Percentiles rank a stretch among this genome's conserved stretches.
These are phyloP conservation scores for Nerophis ophidion DNA, from an alignment of 2,113 vertebrate genomes.

Conservation along the genomic window DNA sequence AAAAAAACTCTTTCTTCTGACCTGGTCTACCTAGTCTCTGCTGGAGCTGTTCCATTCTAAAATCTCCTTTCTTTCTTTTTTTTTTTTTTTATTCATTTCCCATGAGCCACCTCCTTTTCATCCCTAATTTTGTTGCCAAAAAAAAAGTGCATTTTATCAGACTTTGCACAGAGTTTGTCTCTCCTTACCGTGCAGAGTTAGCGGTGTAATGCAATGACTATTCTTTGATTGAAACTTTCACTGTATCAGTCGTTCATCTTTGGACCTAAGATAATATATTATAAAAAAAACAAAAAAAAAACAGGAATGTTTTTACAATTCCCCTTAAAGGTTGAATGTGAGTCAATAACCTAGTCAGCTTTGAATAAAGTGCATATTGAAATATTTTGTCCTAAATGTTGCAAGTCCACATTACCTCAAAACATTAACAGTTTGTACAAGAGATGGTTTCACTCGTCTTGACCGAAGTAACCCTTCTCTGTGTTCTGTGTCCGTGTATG, in stretches of 20 bases:
- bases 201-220: not conserved
- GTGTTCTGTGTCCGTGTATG: conserved; percentile 56
- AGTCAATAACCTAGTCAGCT: conserved; percentile 38
- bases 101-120: not conserved
- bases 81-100: conserved; percentile 1
- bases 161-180: conserved; percentile 8
- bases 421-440: conserved; percentile 44
- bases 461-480: conserved; percentile 46
- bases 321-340: conserved; percentile 2
- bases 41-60: conserved; percentile 12
- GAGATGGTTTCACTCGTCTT: conserved; percentile 51
- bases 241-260: conserved; percentile 12
- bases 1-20: conserved; percentile 14
- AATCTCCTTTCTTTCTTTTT: not conserved
- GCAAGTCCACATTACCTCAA: conserved; percentile 48
- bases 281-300: not conserved
- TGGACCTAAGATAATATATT: conserved; percentile 19
- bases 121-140: conserved; percentile 15
- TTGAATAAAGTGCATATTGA: conserved; percentile 24
- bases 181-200: not conserved
- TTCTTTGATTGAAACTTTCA: conserved; percentile 9
- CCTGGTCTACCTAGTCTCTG: conserved; percentile 1
- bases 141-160: conserved; percentile 21
- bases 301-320: not conserved
- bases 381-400: conserved; percentile 36